These are phyloP conservation scores for Apodemia zela DNA, from an alignment of 2,888 invertebrate genomes.

Conservation along the genomic window DNA sequence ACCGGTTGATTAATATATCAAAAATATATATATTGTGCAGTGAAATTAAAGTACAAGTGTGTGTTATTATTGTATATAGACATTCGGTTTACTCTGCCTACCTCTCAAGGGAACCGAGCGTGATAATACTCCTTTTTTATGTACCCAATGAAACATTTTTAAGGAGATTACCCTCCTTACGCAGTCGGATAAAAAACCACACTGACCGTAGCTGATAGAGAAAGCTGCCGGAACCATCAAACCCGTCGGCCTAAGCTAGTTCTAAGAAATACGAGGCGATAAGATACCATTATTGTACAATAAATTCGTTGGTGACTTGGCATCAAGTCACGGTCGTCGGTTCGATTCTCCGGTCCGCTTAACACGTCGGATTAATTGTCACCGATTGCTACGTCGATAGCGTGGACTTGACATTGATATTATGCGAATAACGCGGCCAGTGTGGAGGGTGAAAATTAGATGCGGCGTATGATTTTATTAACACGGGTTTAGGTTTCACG, in stretches of 20 bases:
- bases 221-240: conserved; percentile 11
- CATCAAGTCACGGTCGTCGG: conserved; percentile 34
- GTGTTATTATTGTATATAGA: too few relatives aligned
- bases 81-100: too few relatives aligned
- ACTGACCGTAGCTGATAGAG: background rate
- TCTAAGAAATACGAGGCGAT: conserved; percentile 10
- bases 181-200: background rate
- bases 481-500: background rate
- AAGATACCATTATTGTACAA: conserved; percentile 18
- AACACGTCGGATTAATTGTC: conserved; percentile 41
- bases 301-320: conserved; percentile 21
- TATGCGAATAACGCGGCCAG: conserved; percentile 23
- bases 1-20: too few relatives aligned
- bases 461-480: conserved; percentile 10
- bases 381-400: conserved; percentile 37
- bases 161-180: background rate
- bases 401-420: conserved; percentile 42
- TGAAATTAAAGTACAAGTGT: too few relatives aligned
- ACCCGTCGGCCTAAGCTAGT: conserved; percentile 10
- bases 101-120: too few relatives aligned
- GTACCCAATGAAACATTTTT: background rate
- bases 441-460: conserved; percentile 8
- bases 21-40: too few relatives aligned
- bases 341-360: conserved; percentile 39
- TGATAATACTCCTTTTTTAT: too few relatives aligned